Conservation (phyloP, 2,888 invertebrate genomes). For the Epinotia bilunana region DNA sequence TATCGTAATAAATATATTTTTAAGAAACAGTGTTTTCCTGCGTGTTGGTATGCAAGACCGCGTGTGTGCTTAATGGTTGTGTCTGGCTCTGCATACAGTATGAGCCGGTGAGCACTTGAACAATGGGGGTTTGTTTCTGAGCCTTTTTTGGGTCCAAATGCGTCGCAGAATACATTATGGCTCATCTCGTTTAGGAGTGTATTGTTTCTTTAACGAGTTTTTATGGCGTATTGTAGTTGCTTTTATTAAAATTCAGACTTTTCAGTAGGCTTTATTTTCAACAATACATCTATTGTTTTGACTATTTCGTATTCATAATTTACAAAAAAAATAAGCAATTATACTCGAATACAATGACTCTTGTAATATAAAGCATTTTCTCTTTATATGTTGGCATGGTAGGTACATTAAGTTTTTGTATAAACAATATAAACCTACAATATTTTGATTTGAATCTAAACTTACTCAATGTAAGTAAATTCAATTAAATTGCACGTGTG, state of each 20-base stretch:
- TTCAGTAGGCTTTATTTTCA: not conserved
- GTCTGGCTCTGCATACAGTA: slow-evolving; percentile 41
- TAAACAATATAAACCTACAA: not conserved
- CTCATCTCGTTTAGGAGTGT: slow-evolving; percentile 29
- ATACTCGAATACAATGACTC: not conserved
- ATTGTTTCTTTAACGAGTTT: slow-evolving; percentile 25
- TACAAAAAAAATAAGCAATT: not conserved
- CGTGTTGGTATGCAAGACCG: slow-evolving; percentile 61
- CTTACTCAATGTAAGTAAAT: no score
- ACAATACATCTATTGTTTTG: slow-evolving; percentile 2
- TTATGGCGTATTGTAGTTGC: slow-evolving; percentile 7
- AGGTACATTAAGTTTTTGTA: not conserved
- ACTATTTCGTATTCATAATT: not conserved
- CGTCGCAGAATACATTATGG: slow-evolving; percentile 33
- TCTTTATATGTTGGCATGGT: not conserved
- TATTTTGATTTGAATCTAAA: not conserved
- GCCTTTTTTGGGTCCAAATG: slow-evolving; percentile 41
- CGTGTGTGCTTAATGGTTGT: slow-evolving; percentile 46
- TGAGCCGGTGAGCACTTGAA: slow-evolving; percentile 52
- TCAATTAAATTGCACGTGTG: no score
- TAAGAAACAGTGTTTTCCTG: slow-evolving; percentile 63
- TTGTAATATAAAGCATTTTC: not conserved
- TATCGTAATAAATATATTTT: slow-evolving; percentile 80
- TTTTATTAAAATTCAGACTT: not conserved
- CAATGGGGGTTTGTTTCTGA: slow-evolving; percentile 56